Conservation (phyloP, 53 echinoderm and acorn worm genomes). For the Hippasteria phrygiana region DNA sequence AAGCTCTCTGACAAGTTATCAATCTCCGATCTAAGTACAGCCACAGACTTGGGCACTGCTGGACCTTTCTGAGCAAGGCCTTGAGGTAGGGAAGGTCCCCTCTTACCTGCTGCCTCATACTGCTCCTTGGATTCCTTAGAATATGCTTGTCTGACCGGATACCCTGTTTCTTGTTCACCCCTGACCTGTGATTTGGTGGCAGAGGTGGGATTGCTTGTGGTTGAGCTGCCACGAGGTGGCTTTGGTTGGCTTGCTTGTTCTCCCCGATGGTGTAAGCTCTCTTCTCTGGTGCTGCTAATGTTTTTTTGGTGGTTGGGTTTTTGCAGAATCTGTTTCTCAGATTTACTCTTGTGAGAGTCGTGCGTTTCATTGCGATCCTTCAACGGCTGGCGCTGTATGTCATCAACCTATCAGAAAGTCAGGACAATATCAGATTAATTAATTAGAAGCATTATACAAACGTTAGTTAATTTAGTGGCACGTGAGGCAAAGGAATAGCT, state of each 20-base stretch:
- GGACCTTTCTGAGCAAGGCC: not conserved
- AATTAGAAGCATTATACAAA: too few species aligned
- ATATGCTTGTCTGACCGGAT: not conserved
- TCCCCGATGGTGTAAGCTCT: not conserved
- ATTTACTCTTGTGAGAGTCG: not conserved
- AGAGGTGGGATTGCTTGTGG: slow-evolving; percentile 30
- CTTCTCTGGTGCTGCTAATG: not conserved
- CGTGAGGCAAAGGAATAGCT: too few species aligned
- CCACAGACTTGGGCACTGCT: not conserved
- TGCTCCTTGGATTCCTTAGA: not conserved
- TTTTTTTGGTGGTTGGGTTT: slow-evolving; percentile 5
- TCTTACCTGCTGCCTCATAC: not conserved
- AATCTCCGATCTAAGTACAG: not conserved
- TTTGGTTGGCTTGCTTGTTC: not conserved
- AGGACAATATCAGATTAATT: too few species aligned
- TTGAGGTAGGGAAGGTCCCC: not conserved
- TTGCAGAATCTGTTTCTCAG: not conserved
- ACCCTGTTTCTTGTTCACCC: not conserved
- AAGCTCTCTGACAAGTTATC: slow-evolving; percentile 56
- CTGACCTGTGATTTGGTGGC: slow-evolving; percentile 2
- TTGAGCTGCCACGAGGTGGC: not conserved
- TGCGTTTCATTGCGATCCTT: slow-evolving; percentile 63
- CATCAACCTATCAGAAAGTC: not conserved
- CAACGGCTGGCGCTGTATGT: slow-evolving; percentile 35
- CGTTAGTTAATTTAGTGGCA: too few species aligned